A percentile compares a stretch with the other conserved stretches of the same genome.
These are phyloP conservation scores for Margarornis squamiger DNA, from an alignment of 2,797 vertebrate genomes.

Conservation along the genomic window DNA sequence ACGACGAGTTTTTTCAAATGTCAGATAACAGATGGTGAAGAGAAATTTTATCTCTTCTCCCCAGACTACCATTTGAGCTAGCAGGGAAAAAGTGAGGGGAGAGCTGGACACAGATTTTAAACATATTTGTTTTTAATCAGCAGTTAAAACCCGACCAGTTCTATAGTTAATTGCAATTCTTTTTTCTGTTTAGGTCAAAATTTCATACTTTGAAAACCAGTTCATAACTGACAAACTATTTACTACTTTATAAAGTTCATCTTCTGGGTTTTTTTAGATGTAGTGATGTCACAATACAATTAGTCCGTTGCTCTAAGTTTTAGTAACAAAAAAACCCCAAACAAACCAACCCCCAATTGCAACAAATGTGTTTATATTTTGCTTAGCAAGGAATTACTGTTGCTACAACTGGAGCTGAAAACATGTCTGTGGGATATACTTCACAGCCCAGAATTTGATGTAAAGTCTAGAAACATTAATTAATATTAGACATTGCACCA, in stretches of 20 bases:
- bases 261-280: neutral
- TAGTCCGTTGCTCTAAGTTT: neutral
- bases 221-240: neutral
- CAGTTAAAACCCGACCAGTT: neutral
- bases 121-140: neutral
- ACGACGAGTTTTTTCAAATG: conserved; percentile 13
- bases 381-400: neutral
- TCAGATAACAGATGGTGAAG: conserved; percentile 18
- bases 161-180: neutral
- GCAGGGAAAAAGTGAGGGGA: neutral
- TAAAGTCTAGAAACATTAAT: neutral
- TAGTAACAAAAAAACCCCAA: neutral
- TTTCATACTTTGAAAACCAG: neutral
- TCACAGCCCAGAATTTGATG: neutral
- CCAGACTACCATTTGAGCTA: neutral
- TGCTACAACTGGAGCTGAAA: neutral
- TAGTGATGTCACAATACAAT: neutral
- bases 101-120: neutral
- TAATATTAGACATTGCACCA: neutral
- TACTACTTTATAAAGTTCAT: neutral
- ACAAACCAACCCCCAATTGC: neutral
- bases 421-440: neutral
- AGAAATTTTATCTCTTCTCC: neutral
- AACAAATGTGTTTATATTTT: neutral
- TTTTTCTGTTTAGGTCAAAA: neutral